These are phyloP conservation scores for Sepioteuthis lessoniana DNA, from an alignment of 2,888 invertebrate species.

Conservation along the genomic window DNA sequence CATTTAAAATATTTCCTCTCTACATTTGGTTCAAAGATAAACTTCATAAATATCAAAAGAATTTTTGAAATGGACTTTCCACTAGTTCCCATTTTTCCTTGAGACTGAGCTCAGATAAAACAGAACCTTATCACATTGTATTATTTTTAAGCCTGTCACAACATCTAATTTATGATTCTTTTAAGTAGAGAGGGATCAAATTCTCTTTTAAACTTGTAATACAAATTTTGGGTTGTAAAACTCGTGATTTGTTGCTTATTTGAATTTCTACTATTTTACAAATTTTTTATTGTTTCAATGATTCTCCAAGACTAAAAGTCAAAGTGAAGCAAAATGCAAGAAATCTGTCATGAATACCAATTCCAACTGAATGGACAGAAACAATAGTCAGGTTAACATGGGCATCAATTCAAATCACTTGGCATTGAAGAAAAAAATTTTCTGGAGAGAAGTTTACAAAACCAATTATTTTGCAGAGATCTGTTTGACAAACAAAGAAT, in stretches of 20 bases:
- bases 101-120: not conserved
- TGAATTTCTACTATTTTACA: not conserved
- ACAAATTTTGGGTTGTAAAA: not conserved
- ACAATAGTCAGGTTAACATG: not conserved
- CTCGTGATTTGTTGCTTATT: not conserved
- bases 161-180: not conserved
- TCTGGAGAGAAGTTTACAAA: not conserved
- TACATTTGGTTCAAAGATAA: not conserved
- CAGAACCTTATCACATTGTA: not conserved
- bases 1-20: not conserved
- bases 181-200: not conserved
- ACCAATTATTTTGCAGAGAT: not conserved
- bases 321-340: not conserved
- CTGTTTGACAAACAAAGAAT: not conserved
- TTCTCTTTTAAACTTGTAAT: not conserved
- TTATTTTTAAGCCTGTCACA: not conserved
- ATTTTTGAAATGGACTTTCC: not conserved
- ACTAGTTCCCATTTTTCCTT: not conserved
- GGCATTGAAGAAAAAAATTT: not conserved
- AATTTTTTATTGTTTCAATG: not conserved
- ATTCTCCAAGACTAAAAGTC: not conserved
- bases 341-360: not conserved
- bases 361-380: not conserved
- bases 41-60: not conserved
- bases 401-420: not conserved